phyloP scores from a whole-genome alignment of 2,113 vertebrate species.

The Budorcas taxicolor region DNA sequence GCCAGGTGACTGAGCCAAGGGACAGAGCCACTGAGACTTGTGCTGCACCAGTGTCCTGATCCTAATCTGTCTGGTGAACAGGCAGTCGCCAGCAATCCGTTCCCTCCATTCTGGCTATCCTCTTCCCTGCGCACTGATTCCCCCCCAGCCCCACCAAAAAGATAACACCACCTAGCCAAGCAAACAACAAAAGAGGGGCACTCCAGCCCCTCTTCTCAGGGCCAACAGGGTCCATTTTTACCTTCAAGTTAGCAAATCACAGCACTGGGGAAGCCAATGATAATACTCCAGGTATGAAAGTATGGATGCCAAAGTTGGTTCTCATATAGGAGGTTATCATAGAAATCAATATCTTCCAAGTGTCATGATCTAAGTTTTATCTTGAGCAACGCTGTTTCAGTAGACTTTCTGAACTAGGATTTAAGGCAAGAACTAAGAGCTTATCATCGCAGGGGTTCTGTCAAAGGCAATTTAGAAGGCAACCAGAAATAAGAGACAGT shows the following conservation, averaged over 20 bases:
- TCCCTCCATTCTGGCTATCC: neutral
- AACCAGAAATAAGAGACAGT: neutral
- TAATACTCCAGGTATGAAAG: neutral
- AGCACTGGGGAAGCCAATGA: neutral
- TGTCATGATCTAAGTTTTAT: neutral
- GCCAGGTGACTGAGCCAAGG: constrained; percentile 68
- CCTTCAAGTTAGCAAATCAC: neutral
- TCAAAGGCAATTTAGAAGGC: neutral
- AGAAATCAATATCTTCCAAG: neutral
- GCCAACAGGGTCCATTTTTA: neutral
- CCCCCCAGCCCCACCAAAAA: neutral
- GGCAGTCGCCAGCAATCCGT: neutral
- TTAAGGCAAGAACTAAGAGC: neutral
- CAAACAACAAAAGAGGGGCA: neutral
- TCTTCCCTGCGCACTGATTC: neutral
- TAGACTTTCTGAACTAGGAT: neutral
- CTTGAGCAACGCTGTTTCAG: neutral
- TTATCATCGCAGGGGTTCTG: neutral
- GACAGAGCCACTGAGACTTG: constrained; percentile 61
- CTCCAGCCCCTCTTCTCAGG: neutral
- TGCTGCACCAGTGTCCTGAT: neutral
- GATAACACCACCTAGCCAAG: neutral
- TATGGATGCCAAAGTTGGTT: neutral
- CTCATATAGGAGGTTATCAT: neutral
- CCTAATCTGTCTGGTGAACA: constrained; percentile 31